Percentiles rank a stretch among this genome's conserved stretches.
These are phyloP conservation scores for Notechis scutatus DNA, from an alignment of 2,113 vertebrate genomes.

Conservation along the genomic window DNA sequence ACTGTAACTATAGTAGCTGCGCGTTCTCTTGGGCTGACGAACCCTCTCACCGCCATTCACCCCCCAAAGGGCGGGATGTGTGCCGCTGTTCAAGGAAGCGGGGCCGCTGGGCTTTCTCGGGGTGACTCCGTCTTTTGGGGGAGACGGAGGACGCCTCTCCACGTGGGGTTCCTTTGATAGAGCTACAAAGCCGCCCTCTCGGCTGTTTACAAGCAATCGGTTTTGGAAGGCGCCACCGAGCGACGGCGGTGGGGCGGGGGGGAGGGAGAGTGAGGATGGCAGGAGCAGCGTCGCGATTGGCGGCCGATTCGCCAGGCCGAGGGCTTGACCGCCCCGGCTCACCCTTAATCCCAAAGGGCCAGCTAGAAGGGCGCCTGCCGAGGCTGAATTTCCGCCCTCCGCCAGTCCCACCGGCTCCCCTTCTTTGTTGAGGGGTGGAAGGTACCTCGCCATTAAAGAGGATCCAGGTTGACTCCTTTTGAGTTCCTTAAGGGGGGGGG, in stretches of 20 bases:
- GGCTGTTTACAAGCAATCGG: slow-evolving; percentile 5
- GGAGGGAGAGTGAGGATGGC: neutral
- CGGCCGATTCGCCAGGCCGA: neutral
- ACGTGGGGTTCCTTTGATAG: slow-evolving; percentile 25
- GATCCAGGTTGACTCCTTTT: neutral
- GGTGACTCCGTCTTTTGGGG: neutral
- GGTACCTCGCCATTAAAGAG: neutral
- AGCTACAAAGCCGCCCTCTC: neutral
- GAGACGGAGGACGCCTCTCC: slow-evolving; percentile 2
- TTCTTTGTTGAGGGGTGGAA: neutral
- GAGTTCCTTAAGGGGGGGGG: neutral
- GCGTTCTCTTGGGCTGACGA: neutral
- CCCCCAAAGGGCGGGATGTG: neutral
- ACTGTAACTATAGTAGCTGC: neutral
- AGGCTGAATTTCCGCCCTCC: neutral
- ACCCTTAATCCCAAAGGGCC: neutral
- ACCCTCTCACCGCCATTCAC: neutral
- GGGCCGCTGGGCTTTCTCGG: neutral
- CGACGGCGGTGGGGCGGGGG: fast-evolving
- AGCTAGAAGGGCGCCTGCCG: neutral
- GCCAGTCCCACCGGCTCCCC: neutral
- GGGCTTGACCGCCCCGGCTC: neutral
- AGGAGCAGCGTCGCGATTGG: neutral
- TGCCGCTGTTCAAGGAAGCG: neutral
- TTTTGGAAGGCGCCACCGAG: neutral